Evolutionary conservation across 2,888 invertebrate genomes (phyloP), one percentile per base, ranked within the genome.

Genomic region (Sphaeridia pumilis): DNA sequence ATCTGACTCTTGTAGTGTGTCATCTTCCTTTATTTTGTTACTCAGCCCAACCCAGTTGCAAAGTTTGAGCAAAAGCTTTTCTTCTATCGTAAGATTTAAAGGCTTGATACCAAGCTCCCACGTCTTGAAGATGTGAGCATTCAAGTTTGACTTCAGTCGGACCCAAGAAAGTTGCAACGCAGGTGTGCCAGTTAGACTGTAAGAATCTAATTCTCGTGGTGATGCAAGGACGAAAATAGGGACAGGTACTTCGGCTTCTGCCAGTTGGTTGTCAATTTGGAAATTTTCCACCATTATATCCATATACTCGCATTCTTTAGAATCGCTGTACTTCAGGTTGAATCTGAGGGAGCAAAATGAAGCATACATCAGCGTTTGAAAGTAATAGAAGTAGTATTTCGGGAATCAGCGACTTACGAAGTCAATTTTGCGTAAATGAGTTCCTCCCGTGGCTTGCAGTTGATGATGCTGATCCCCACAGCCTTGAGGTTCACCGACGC

Each of bases 51-150:
- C 62, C 66, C 71, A 70, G 54, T 74, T 71, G 35, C 77, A 68
- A 48, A 87, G 69, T 69, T 87, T 84, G 63, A 86, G 74, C 27
- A 90, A 74, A 27, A 89, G 72, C 53, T 79, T 77, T 70, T 98
- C 97, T 68, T 98, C 97, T 12, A 98, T 74, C 54, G 87, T 80
- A 10, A 94, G 74, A 35, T 85, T 84, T 54, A 93, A 75, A 50
- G 64, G 64, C 51, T 60, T 58, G 2, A 63, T 46, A 12, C 53
- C 45, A 22, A 61, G 43, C 20, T 59, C 58, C 54, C 58, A 60
- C 14, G 53, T 49, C 52, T 61, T 63, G 51, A 60, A 64, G 1
- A 64, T 59, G 41, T 62, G 59, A 38, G 64, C 63, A 49, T 62
- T 61, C 34, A 63, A 51, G 25, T 57, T 56, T 4, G 60, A 60